These are phyloP conservation scores for Salvelinus fontinalis DNA, from an alignment of 2,113 vertebrate genomes.

Conservation along the genomic window DNA sequence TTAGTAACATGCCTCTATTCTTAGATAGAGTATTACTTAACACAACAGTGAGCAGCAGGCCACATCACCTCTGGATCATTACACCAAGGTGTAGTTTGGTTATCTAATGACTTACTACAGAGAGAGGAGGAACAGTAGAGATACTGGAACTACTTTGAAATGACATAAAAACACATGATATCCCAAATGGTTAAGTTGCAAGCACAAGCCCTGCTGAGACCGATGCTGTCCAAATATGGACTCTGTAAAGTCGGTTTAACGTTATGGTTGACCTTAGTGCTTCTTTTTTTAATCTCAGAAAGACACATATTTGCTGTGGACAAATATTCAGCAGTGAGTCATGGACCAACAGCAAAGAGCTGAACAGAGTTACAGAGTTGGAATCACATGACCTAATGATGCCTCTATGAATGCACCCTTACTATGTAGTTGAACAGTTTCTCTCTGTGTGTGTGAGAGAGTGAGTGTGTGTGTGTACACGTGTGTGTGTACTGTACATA, in stretches of 20 bases:
- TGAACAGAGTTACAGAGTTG: background rate
- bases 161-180: background rate
- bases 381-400: slow-evolving; percentile 1
- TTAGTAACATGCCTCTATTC: background rate
- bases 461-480: background rate
- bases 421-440: slow-evolving; percentile 3
- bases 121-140: background rate
- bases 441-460: background rate
- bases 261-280: background rate
- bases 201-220: too few species aligned
- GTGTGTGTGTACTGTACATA: background rate
- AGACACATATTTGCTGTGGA: background rate
- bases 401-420: slow-evolving; percentile 5
- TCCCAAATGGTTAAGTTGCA: background rate
- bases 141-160: background rate
- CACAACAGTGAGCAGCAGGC: background rate
- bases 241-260: too few species aligned
- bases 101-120: slow-evolving; percentile 6
- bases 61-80: background rate
- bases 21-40: background rate
- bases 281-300: background rate
- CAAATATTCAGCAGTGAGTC: background rate
- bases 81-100: background rate
- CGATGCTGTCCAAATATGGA: too few species aligned
- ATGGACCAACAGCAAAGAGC: background rate